phyloP scores from a whole-genome alignment of 2,888 invertebrate genomes.

The Hirtodrosophila cameraria region DNA sequence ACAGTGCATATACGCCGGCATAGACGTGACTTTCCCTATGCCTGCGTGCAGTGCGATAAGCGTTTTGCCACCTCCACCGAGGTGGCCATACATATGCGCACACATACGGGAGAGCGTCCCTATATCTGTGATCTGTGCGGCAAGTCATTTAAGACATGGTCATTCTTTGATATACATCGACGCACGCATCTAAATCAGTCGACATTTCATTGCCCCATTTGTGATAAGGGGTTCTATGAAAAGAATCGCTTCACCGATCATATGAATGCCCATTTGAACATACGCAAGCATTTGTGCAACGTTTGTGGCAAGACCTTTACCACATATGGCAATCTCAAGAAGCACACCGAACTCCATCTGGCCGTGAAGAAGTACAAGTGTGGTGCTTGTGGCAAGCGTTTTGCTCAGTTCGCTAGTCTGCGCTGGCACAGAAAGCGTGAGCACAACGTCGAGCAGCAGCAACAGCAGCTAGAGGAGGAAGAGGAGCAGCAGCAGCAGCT shows the following conservation, averaged over 20 bases:
- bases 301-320: constrained; percentile 79
- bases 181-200: constrained; percentile 78
- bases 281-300: constrained; percentile 78
- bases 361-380: constrained; percentile 79
- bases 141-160: constrained; percentile 81
- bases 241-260: constrained; percentile 80
- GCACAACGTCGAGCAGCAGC: constrained; percentile 40
- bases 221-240: constrained; percentile 80
- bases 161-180: constrained; percentile 78
- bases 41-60: constrained; percentile 78
- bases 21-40: constrained; percentile 76
- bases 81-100: constrained; percentile 78
- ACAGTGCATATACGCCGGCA: constrained; percentile 78
- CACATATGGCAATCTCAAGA: constrained; percentile 77
- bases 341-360: constrained; percentile 76
- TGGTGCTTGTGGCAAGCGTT: constrained; percentile 67
- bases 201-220: constrained; percentile 78
- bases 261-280: constrained; percentile 80
- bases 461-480: constrained; percentile 3
- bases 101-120: constrained; percentile 79
- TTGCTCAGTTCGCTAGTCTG: constrained; percentile 77
- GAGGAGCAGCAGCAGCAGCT: neutral
- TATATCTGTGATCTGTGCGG: constrained; percentile 78
- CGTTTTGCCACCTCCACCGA: constrained; percentile 80
- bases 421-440: constrained; percentile 74